Conservation (phyloP, 2,797 vertebrate species). For the Tamandua tetradactyla region DNA sequence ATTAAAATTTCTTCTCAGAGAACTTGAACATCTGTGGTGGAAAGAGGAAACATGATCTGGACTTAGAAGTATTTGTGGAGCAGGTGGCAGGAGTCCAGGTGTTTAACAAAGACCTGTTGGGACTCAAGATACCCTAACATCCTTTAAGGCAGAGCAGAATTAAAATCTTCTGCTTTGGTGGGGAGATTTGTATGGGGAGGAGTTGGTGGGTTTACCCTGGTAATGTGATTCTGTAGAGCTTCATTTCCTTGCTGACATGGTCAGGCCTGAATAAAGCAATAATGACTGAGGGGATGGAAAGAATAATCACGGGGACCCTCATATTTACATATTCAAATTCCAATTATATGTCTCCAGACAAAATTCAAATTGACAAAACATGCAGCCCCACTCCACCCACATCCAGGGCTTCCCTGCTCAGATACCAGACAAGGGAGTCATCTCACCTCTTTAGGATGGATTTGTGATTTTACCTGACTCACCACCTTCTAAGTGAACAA, state of each 20-base stretch:
- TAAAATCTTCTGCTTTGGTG: not conserved
- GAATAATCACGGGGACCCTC: too few species aligned
- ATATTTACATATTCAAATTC: not conserved
- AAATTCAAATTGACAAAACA: not conserved
- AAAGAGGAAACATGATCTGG: not conserved
- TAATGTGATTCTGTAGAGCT: not conserved
- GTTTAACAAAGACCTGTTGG: not conserved
- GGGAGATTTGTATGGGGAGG: not conserved
- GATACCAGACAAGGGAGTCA: not conserved
- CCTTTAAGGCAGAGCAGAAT: not conserved
- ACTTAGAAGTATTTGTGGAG: not conserved
- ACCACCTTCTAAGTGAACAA: not conserved
- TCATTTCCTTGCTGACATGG: not conserved
- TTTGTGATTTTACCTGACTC: not conserved
- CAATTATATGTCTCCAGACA: not conserved
- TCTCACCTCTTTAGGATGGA: not conserved
- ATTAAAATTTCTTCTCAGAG: not conserved
- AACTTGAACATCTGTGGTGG: not conserved
- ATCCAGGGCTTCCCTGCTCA: not conserved
- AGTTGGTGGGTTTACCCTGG: too few species aligned
- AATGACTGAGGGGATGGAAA: not conserved
- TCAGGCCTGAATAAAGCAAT: not conserved
- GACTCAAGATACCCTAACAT: too few species aligned
- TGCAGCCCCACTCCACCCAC: not conserved
- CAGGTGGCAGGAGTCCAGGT: too few species aligned